Conservation (phyloP, 2,888 invertebrate species). For the Philereme transversata region DNA sequence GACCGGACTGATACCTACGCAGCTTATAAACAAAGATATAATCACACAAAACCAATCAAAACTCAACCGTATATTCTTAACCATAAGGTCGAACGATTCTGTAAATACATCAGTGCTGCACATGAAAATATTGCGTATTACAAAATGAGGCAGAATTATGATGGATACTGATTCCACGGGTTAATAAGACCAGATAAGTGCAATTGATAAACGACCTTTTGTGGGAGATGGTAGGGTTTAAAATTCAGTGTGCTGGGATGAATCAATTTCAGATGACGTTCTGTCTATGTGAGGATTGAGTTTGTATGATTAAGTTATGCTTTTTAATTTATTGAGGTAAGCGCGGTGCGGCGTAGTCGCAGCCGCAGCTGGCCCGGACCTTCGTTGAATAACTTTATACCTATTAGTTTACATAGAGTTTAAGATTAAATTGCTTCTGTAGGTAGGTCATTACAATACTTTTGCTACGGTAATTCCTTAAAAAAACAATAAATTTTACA, state of each 20-base stretch:
- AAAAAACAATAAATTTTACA: no score
- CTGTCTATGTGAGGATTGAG: conserved; percentile 13
- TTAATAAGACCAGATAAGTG: conserved; percentile 75
- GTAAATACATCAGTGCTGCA: conserved; percentile 53
- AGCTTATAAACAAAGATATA: conserved; percentile 50
- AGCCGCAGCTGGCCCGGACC: background rate
- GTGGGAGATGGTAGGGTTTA: conserved; percentile 36
- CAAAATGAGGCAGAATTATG: conserved; percentile 82
- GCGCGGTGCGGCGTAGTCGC: background rate
- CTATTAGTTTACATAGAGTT: background rate
- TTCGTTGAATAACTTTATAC: no score
- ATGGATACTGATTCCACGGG: conserved; percentile 79
- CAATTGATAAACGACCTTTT: conserved; percentile 26
- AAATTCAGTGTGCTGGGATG: conserved; percentile 37
- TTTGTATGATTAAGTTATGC: conserved; percentile 19
- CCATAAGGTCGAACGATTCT: conserved; percentile 40
- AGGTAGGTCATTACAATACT: background rate
- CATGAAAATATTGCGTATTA: conserved; percentile 75
- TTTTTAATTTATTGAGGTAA: conserved; percentile 19
- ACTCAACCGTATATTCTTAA: conserved; percentile 43
- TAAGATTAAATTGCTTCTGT: background rate
- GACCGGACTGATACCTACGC: conserved; percentile 56
- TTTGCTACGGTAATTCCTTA: no score
- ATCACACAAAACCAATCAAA: conserved; percentile 36
- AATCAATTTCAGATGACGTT: conserved; percentile 54